Base-by-base conservation (phyloP, 2,797 vertebrate species). In the Fratercula arctica region DNA sequence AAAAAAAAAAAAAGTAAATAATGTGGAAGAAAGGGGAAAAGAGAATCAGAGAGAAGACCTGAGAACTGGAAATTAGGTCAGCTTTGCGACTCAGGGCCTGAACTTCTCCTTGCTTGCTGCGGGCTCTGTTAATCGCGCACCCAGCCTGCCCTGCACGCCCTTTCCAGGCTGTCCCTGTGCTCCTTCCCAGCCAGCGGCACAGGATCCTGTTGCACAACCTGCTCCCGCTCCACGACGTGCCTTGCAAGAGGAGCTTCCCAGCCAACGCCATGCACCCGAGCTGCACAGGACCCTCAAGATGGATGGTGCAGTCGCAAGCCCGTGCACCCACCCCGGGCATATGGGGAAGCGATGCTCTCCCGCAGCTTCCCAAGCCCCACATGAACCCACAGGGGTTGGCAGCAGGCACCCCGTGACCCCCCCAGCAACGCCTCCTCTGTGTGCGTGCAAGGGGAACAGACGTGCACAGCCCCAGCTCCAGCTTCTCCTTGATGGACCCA, bases 151-250 rank as follows among this genome's bases (percentile, higher is more conserved):
- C 51, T 1, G 0, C 20, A 6, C 1, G 1, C 33, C 45, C 7
- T 7, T 5, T 46, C 6, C 9, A 61, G 48, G 79, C 73, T 39
- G 56, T 18, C 24, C 5, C 59, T 16, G 3, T 5, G 48, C 41
- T 68, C 57, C 45, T 33, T 33, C 41, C n/a, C 31, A 37, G 48
- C 50, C 81, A 88, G 33, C 0, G 2, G 37, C 57, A 80, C 14
- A 81, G 64, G 59, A 61, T 39, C 28, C 35, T 10, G 10, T 9
- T 72, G 73, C 69, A 66, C 69, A 94, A 2, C 31, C 61, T 69
- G 53, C 69, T 59, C 75, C 7, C 0, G 12, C 54, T 48, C n/a
- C 31, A 28, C 0, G 0, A 23, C 0, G 3, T 0, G 1, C 45
- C 56, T 29, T 7, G 16, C 5, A 8, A 31, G 53, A 33, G 56